These are phyloP conservation scores for Andrena minutula DNA, from an alignment of 2,888 invertebrate species.

Conservation along the genomic window DNA sequence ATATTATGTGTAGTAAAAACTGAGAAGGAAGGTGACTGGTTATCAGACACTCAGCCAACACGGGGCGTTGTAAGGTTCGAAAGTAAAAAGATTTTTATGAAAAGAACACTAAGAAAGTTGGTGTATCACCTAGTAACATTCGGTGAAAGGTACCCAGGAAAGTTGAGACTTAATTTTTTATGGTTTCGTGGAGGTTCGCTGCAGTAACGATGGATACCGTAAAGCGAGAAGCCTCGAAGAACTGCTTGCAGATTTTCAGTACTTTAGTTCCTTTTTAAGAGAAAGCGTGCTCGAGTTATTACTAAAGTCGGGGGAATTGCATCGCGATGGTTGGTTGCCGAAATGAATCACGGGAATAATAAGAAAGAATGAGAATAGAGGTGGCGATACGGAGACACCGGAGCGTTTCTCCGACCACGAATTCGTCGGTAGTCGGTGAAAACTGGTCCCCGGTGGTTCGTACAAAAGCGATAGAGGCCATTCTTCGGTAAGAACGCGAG, in stretches of 20 bases:
- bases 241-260: neutral
- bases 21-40: neutral
- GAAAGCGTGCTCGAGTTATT: neutral
- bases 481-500: conserved; percentile 50
- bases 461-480: conserved; percentile 33
- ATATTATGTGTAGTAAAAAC: neutral
- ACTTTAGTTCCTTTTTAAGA: neutral
- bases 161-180: conserved; percentile 8
- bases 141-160: neutral
- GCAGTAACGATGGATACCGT: conserved; percentile 1
- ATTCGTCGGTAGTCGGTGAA: neutral
- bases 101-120: neutral
- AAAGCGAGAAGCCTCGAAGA: neutral
- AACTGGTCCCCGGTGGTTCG: conserved; percentile 9
- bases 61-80: neutral
- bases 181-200: neutral
- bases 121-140: neutral
- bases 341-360: neutral
- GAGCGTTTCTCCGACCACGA: neutral
- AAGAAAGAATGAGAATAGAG: neutral
- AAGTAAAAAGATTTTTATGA: neutral
- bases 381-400: neutral
- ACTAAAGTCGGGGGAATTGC: neutral
- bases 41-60: neutral
- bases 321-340: neutral